Percentiles rank a stretch among this genome's conserved stretches.
Evolutionary conservation across 2,797 vertebrate species (phyloP).

Genomic region (Gastrophryne carolinensis): DNA sequence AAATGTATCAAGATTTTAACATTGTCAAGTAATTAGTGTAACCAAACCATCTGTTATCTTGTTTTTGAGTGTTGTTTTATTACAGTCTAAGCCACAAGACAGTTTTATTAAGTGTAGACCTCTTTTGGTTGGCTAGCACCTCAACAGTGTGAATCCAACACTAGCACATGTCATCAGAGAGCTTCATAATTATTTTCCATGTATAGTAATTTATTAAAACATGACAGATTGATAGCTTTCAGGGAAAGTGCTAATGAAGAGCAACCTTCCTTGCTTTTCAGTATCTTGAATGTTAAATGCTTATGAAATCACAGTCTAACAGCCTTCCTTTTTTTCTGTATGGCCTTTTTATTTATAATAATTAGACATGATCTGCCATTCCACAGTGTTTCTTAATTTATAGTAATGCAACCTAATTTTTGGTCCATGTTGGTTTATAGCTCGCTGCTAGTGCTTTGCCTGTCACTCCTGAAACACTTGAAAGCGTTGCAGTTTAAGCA

Average conservation of each 20-base stretch:
- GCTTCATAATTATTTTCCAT: too few species aligned
- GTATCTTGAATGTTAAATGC: conserved; percentile 21
- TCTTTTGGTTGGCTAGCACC: too few species aligned
- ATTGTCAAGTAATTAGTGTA: too few species aligned
- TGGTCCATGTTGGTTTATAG: conserved; percentile 49
- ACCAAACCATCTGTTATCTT: too few species aligned
- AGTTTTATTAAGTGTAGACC: too few species aligned
- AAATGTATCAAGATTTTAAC: too few species aligned
- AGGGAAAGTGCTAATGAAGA: conserved; percentile 7
- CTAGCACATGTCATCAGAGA: too few species aligned
- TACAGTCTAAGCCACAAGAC: too few species aligned
- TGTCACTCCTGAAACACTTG: conserved; percentile 51
- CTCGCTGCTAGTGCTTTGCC: conserved; percentile 44
- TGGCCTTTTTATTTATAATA: background rate
- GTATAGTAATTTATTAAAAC: background rate
- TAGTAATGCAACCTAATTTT: conserved; percentile 41
- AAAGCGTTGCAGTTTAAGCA: conserved; percentile 48
- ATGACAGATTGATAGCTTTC: conserved; percentile 34
- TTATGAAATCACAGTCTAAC: background rate
- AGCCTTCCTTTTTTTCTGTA: background rate
- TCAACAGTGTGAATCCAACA: too few species aligned
- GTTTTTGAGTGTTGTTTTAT: too few species aligned
- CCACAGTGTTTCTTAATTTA: conserved; percentile 45
- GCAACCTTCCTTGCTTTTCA: conserved; percentile 25
- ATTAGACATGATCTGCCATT: background rate